Evolutionary conservation across 2,797 vertebrate genomes (phyloP), one percentile per base, ranked within the genome.

Genomic region (Gymnothorax reevesii): DNA sequence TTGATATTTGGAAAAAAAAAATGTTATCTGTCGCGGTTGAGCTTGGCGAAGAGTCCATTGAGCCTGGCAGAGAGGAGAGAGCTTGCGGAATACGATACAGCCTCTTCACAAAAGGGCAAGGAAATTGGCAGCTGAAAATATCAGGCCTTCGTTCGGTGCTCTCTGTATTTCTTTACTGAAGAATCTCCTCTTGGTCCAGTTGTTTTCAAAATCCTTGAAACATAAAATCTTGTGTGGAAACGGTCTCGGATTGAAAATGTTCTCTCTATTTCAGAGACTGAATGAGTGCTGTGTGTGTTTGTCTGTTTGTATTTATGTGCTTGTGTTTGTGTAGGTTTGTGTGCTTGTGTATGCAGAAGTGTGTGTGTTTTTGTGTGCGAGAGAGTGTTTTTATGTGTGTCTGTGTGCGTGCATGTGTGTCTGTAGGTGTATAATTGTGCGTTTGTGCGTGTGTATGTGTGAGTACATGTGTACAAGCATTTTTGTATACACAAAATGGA

Each of bases 241-340:
- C 57, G 66, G 49, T 87, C 27, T 83, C 82, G 86, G 64, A 89
- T 88, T 83, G 89, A 90, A 91, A 90, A 88, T 87, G 86, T 83
- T 4, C 27, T 75, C 57, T 75, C 15, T 9, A 33, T 17, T 83
- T 15, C 57, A 20, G 83, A 88, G 85, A 87, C 83, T 42, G 33
- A 42, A 42, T 42, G 33, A 42, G 33, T 42, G 33, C 33, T 42
- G 33, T 42, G 33, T 42, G 33, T 42, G 33, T 42, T 2, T 42
- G 57, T 55, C 8, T 4, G 75, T 15, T 52, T 3, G 8, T 7
- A 52, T 27, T 66, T 73, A 22, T n/a, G 55, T 8, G 57, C 33
- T 42, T 66, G 57, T 12, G 82, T 15, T 2, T 22, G 20, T 69
- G 79, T 90, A 71, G 2, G 60, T 71, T 17, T 22, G 25, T 52